phyloP scores from a whole-genome alignment of 2,888 invertebrate genomes.

The Desoria tigrina region DNA sequence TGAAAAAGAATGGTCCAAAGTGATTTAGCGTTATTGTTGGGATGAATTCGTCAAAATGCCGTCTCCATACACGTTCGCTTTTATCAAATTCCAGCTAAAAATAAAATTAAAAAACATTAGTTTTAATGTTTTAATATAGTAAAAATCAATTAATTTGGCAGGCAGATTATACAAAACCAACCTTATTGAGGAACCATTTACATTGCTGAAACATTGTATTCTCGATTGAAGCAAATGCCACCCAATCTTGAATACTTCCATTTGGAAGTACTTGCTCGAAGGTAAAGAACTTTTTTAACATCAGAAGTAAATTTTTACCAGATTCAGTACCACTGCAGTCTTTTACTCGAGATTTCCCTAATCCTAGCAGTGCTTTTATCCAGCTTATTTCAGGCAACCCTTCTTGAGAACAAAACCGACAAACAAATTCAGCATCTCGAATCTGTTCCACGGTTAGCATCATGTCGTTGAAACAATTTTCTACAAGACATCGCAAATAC shows the following conservation, averaged over 20 bases:
- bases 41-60: slow-evolving; percentile 51
- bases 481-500: slow-evolving; percentile 15
- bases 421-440: slow-evolving; percentile 45
- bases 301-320: slow-evolving; percentile 34
- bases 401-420: slow-evolving; percentile 37
- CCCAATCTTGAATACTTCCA: slow-evolving; percentile 46
- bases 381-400: slow-evolving; percentile 40
- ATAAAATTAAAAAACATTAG: slow-evolving; percentile 14
- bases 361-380: slow-evolving; percentile 39
- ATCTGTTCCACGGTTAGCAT: slow-evolving; percentile 29
- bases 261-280: slow-evolving; percentile 45
- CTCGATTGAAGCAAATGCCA: slow-evolving; percentile 35
- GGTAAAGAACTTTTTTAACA: slow-evolving; percentile 47
- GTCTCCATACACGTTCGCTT: slow-evolving; percentile 48
- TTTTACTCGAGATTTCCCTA: slow-evolving; percentile 37
- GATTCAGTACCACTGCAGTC: slow-evolving; percentile 26
- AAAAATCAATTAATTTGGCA: not conserved
- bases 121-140: not conserved
- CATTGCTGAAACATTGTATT: slow-evolving; percentile 49
- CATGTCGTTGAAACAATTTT: slow-evolving; percentile 28
- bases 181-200: slow-evolving; percentile 43
- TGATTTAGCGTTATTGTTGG: slow-evolving; percentile 24
- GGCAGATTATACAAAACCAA: slow-evolving; percentile 19
- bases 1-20: slow-evolving; percentile 40
- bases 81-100: slow-evolving; percentile 38